Percentiles rank a stretch among this genome's conserved stretches.
These are phyloP conservation scores for Apistogramma diplotaenia DNA, from an alignment of 2,113 vertebrate genomes.

Conservation along the genomic window DNA sequence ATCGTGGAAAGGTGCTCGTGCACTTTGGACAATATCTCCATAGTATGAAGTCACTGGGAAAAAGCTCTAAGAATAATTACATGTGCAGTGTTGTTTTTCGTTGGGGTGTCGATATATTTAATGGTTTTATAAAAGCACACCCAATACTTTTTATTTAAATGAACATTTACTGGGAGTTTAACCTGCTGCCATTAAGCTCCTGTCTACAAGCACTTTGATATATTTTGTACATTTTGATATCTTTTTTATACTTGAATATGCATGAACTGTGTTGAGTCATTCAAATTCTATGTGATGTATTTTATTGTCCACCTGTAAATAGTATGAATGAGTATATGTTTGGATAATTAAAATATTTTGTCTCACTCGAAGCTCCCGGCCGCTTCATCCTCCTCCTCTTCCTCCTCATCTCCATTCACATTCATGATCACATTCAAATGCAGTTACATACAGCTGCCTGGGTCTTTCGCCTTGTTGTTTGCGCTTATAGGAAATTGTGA, in stretches of 20 bases:
- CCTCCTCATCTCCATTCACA: constrained; percentile 30
- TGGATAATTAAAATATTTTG: constrained; percentile 76
- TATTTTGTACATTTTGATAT: constrained; percentile 65
- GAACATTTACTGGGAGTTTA: constrained; percentile 28
- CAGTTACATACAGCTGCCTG: constrained; percentile 25
- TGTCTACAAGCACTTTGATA: constrained; percentile 73
- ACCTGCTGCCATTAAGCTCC: neutral
- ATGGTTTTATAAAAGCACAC: constrained; percentile 33
- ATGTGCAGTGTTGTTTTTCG: neutral
- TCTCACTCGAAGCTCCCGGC: constrained; percentile 10
- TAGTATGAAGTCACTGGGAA: constrained; percentile 69
- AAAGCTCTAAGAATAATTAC: neutral
- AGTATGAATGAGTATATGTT: constrained; percentile 67
- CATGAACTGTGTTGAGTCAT: constrained; percentile 3
- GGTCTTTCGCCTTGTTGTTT: constrained; percentile 36
- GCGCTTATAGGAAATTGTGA: constrained; percentile 38
- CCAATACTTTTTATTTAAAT: constrained; percentile 75
- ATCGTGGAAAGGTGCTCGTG: constrained; percentile 84
- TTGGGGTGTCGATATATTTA: constrained; percentile 47
- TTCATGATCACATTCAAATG: constrained; percentile 47
- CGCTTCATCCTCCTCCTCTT: neutral
- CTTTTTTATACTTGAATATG: constrained; percentile 40
- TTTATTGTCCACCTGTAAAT: constrained; percentile 71
- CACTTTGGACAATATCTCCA: constrained; percentile 74
- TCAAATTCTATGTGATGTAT: constrained; percentile 38